Conservation (phyloP, 2,888 invertebrate genomes). For the Caenorhabditis zanzibari region DNA sequence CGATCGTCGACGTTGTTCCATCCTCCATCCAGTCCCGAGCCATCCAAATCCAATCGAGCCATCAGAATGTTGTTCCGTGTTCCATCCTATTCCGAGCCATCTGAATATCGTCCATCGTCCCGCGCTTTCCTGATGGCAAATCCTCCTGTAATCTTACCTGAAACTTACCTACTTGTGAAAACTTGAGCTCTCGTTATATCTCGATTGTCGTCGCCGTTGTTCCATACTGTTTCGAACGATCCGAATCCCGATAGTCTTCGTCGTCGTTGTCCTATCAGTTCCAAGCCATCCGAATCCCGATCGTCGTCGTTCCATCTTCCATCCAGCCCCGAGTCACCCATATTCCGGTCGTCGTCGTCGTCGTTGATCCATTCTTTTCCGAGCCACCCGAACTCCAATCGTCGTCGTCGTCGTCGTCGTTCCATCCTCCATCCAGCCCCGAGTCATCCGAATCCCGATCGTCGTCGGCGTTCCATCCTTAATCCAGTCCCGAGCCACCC, state of each 20-base stretch:
- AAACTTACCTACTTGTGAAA: too few species aligned
- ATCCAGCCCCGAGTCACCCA: slow-evolving; percentile 7
- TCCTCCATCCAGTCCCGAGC: slow-evolving; percentile 17
- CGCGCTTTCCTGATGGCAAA: too few species aligned
- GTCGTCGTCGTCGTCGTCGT: neutral
- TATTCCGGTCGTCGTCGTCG: slow-evolving; percentile 6
- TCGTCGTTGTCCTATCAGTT: neutral
- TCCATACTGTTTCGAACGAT: neutral
- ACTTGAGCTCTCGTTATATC: too few species aligned
- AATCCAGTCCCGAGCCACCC: too few species aligned
- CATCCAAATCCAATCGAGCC: neutral
- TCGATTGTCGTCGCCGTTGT: neutral
- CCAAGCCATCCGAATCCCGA: neutral
- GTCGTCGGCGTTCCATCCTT: too few species aligned
- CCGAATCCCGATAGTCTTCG: neutral
- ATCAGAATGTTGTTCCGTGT: neutral
- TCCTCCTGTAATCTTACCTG: too few species aligned
- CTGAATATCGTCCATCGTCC: too few species aligned
- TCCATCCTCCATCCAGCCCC: neutral
- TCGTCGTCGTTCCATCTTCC: neutral
- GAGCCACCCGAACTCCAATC: slow-evolving; percentile 5
- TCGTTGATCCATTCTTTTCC: neutral
- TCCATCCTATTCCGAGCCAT: too few species aligned
- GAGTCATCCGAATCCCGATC: slow-evolving; percentile 6
- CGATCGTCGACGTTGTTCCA: slow-evolving; percentile 5